Percentiles rank a stretch among this genome's conserved stretches.
phyloP scores from a whole-genome alignment of 1,140 invertebrate species.

The Ceratina australensis region DNA sequence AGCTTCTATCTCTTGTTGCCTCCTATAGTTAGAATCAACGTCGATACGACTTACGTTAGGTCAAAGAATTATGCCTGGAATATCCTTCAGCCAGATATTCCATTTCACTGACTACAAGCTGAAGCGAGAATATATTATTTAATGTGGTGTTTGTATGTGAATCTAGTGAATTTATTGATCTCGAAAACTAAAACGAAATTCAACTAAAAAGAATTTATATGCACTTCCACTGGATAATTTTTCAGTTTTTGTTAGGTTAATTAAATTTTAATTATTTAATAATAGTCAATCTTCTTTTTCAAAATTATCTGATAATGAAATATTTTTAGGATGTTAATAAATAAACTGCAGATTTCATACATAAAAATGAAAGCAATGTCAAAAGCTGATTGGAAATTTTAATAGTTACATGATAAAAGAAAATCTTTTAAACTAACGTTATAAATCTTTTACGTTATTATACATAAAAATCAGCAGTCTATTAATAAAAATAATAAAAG shows the following conservation, averaged over 20 bases:
- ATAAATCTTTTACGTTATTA: too few species aligned
- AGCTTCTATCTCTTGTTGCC: slow-evolving; percentile 90
- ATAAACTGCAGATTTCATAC: too few species aligned
- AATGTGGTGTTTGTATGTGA: slow-evolving; percentile 59
- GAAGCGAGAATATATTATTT: slow-evolving; percentile 42
- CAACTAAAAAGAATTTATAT: background rate
- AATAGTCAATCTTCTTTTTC: too few species aligned
- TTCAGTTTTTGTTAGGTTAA: too few species aligned
- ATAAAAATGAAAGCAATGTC: too few species aligned
- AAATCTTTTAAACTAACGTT: too few species aligned
- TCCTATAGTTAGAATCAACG: slow-evolving; percentile 75
- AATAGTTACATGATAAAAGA: too few species aligned
- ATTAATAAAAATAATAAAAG: slow-evolving; percentile 8
- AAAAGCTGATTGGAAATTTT: too few species aligned
- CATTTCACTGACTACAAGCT: slow-evolving; percentile 44
- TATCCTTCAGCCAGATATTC: slow-evolving; percentile 44
- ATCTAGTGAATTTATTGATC: slow-evolving; percentile 45
- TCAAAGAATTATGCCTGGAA: slow-evolving; percentile 21
- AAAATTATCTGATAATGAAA: too few species aligned
- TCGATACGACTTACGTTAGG: background rate
- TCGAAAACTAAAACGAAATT: background rate
- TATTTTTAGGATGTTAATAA: too few species aligned
- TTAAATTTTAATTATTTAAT: too few species aligned
- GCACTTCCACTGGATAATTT: background rate
- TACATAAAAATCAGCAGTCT: background rate